These are phyloP conservation scores for Gymnopithys bicolor DNA, from an alignment of 2,797 vertebrate species.

Conservation along the genomic window DNA sequence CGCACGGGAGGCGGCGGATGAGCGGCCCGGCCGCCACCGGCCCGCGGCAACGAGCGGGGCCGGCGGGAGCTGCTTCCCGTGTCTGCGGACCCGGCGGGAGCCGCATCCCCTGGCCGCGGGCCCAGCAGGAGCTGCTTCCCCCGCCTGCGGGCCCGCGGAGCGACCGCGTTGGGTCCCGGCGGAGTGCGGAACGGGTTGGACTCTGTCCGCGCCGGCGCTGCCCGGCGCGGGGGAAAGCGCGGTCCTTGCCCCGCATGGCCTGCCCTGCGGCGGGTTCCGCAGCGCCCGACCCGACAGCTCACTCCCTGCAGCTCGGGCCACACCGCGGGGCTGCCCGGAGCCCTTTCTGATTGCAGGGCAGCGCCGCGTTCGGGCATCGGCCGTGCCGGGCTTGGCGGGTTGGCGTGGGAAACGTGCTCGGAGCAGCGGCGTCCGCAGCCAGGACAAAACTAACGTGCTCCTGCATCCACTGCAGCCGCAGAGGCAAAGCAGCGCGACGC, in stretches of 20 bases:
- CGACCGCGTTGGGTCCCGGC: too few relatives aligned
- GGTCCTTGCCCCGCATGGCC: not conserved
- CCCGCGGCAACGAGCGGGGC: not conserved
- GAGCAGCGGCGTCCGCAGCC: slow-evolving; percentile 4
- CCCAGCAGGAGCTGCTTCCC: too few relatives aligned
- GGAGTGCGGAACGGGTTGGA: not conserved
- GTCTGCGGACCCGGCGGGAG: too few relatives aligned
- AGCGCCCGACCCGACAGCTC: not conserved
- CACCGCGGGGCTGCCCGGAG: not conserved
- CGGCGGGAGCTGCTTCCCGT: too few relatives aligned
- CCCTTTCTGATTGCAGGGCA: not conserved
- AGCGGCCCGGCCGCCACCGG: not conserved
- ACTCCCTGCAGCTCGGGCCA: too few relatives aligned
- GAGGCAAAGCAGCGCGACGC: slow-evolving; percentile 14
- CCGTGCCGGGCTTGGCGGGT: not conserved
- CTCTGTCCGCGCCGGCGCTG: too few relatives aligned
- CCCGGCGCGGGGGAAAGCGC: too few relatives aligned
- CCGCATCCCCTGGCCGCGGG: not conserved
- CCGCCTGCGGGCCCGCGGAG: too few relatives aligned
- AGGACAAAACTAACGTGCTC: not conserved
- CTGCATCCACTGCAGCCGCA: not conserved
- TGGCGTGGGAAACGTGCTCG: not conserved
- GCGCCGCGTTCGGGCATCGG: not conserved
- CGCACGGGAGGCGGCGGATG: not conserved
- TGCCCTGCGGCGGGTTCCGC: not conserved